Base-by-base conservation (phyloP, 1,140 invertebrate species). In the Drepana arcuata region DNA sequence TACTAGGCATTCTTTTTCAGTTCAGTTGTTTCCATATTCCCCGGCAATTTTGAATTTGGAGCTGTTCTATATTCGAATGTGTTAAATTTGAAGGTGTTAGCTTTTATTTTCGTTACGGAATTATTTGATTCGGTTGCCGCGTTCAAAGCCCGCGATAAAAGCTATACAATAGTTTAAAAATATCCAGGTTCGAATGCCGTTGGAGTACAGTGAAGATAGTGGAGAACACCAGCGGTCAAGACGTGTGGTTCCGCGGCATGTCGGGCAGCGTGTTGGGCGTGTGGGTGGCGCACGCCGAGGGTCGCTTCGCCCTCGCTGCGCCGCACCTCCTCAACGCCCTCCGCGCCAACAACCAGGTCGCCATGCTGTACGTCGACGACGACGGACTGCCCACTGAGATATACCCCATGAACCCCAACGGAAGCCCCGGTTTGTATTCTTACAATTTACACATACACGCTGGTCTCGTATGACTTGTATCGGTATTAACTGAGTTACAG, bases 251-350 rank as follows among this genome's bases (percentile, higher is more conserved):
- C 31, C 75, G 85, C 48, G 93, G 88, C 2, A 97, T 99, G 96
- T 88, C 91, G 38, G 90, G 88, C 4, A 91, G 91, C 2, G 83
- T 92, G 0, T 84, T 98, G 14, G 97, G 97, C 7, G 92, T 98
- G 44, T 99, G 97, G 97, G 88, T 96, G 14, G 95, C 96, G n/a
- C 97, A 99, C 66, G 97, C 95, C 2, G 97, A 99, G 87, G 97
- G 97, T 59, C 86, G 87, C 43, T 90, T 92, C 51, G 85, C 86
- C 1, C 90, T 91, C 47, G 75, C 84, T 6, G 77, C 86, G 9
- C 41, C 84, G 1, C 27, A 66, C 1, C 49, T 93, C 2, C 74
- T 91, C 7, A 48, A 86, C 0, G 66, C 84, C 12, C 41, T 97
- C 1, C 81, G 88, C 13, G 40, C 62, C 4, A 84, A 88, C 36